Evolutionary conservation across 2,888 invertebrate genomes (phyloP), one percentile per base, ranked within the genome.

Genomic region (Tiliacea citrago): DNA sequence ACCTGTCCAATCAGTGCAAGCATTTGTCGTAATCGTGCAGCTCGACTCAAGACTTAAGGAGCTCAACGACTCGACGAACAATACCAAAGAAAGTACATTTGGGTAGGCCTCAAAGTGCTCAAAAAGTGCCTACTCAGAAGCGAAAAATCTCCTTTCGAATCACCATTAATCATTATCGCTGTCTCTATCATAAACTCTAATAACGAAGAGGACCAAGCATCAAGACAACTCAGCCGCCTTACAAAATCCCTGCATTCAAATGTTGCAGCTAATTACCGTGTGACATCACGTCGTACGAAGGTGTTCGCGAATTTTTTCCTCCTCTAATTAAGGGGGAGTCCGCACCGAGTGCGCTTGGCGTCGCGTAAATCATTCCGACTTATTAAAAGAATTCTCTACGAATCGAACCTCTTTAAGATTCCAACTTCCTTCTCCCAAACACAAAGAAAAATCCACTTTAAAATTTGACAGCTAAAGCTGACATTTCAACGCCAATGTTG

Each of bases 351-450:
- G 96, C 89, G 88, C 88, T 83, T 96, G 96, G 94, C 95, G 91
- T 90, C 91, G 92, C 94, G 96, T 96, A 96, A 96, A 96, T 96
- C 96, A 96, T 95, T 90, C 91, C 86, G 91, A 92, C 95, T 96
- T 96, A 96, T 96, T 96, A 96, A 96, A 96, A 95, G 93, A 94
- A 94, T 93, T 92, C 91, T 90, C 91, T 90, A 91, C 92, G 93
- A 95, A 95, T 95, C 95, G 93, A 95, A 95, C 92, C 92, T 93
- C 91, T 91, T 94, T 92, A 94, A 93, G 94, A 92, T 91, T 89
- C 90, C 88, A 88, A 92, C 90, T 91, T 93, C 86, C 88, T 89
- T 87, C 58, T 83, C 62, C 4, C 7, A 24, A 60, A 65, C 51
- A 63, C 75, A 78, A 72, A 61, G 42, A 68, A 87, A 79, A 75